Base-by-base conservation (phyloP, 2,888 invertebrate genomes). In the Xylophagus ater region DNA sequence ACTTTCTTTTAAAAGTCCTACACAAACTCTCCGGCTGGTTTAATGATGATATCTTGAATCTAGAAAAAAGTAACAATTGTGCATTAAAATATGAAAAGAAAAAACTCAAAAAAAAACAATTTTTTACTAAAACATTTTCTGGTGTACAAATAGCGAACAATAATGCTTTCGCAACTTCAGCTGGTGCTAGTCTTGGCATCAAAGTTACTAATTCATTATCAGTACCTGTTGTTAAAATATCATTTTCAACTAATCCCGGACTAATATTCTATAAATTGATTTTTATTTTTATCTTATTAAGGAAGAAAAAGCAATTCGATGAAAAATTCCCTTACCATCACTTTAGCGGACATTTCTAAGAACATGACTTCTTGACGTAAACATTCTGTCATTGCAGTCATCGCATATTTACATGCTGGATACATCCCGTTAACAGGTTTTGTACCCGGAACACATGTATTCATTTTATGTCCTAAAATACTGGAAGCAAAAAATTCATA, bases 381-480 rank as follows among this genome's bases (percentile, higher is more conserved):
- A 36, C 57, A 58, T 42, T 60, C 60, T 2, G 59, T 59, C 33
- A 62, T 45, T 18, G 59, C 59, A 5, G 55, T 57, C 35, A 61
- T 53, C 4, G 60, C 62, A 37, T 53, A 57, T 47, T 53, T 54
- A 38, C 50, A 51, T 31, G 53, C 51, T 32, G 54, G 52, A 47
- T 54, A 54, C 49, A 53, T 50, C 38, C 53, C 53, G 43, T 53
- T 54, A 9, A 53, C 47, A 7, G 53, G 54, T 40, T 51, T 51
- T 32, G 51, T 52, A 25, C 54, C 54, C 14, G 54, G 53, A 25
- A 54, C 51, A 43, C 52, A 51, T 39, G 51, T 50, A 43, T 52
- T 53, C 17, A 50, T 37, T 47, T 51, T 54, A 39, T 54, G 54
- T 10, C 54, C 54, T 28, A 53, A 48, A 45, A 54, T 52, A 37